phyloP scores from a whole-genome alignment of 2,888 invertebrate genomes.

The Pyralis farinalis region DNA sequence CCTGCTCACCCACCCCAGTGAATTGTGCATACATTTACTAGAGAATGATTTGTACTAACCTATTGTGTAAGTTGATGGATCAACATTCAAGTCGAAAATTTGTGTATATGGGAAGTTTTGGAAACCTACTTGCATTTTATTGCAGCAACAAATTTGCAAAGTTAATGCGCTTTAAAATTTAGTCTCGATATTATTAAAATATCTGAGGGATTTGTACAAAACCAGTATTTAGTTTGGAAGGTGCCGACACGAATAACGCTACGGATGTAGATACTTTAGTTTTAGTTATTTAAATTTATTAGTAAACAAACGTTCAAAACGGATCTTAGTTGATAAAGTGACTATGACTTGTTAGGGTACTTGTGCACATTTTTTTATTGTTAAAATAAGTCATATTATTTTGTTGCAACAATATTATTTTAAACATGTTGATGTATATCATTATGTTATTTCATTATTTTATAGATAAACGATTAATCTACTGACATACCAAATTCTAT shows the following conservation, averaged over 20 bases:
- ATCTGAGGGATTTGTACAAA: constrained; percentile 31
- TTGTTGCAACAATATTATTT: not conserved
- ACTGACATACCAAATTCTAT: no score
- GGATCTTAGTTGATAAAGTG: constrained; percentile 4
- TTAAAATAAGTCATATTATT: constrained; percentile 15
- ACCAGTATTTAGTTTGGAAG: constrained; percentile 25
- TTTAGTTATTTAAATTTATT: constrained; percentile 5
- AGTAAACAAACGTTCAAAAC: constrained; percentile 6
- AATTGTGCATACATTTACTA: constrained; percentile 1
- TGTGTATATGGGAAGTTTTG: no score
- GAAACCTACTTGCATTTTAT: no score
- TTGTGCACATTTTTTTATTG: constrained; percentile 5
- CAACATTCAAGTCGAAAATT: no score
- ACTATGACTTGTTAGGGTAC: not conserved
- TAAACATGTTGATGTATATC: not conserved
- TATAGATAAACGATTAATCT: not conserved
- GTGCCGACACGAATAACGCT: constrained; percentile 6
- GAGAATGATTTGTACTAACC: not conserved
- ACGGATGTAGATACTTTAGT: constrained; percentile 4
- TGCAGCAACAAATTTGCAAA: not conserved
- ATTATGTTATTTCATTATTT: not conserved
- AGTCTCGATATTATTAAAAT: constrained; percentile 18
- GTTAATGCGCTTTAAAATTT: not conserved
- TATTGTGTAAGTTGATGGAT: no score
- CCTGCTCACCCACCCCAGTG: constrained; percentile 60